phyloP scores from a whole-genome alignment of 2,888 invertebrate species.

The Brachyptera putata region DNA sequence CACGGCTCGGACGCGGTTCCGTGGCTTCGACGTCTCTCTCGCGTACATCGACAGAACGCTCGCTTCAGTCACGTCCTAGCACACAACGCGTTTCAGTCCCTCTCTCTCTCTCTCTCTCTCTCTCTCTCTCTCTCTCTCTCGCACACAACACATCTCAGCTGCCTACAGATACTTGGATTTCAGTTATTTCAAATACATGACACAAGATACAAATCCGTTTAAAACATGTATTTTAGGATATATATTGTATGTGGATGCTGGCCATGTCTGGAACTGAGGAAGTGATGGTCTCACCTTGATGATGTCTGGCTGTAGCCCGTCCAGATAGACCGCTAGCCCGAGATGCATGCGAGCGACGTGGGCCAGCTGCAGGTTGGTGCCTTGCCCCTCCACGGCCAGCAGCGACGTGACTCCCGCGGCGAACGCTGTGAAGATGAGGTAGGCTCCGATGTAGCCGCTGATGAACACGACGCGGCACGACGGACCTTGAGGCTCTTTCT shows the following conservation, averaged over 20 bases:
- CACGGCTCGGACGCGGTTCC: conserved; percentile 28
- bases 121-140: too few species aligned
- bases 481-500: conserved; percentile 40
- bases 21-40: conserved; percentile 15
- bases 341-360: conserved; percentile 34
- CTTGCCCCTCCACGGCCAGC: conserved; percentile 38
- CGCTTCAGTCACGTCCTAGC: conserved; percentile 1
- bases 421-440: conserved; percentile 42
- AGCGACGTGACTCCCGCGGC: conserved; percentile 42
- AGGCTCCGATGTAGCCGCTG: conserved; percentile 40
- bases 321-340: conserved; percentile 27
- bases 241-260: too few species aligned
- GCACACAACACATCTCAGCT: too few species aligned
- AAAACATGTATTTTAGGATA: too few species aligned
- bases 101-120: too few species aligned
- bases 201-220: too few species aligned
- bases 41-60: not conserved
- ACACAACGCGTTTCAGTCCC: not conserved
- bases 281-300: too few species aligned
- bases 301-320: conserved; percentile 18
- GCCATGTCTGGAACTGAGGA: too few species aligned
- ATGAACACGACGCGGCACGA: conserved; percentile 40
- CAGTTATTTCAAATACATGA: too few species aligned
- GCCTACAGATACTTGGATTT: too few species aligned
- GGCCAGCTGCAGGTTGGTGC: conserved; percentile 31